These are phyloP conservation scores for Lepus timidus DNA, from an alignment of 2,113 vertebrate genomes.

Conservation along the genomic window DNA sequence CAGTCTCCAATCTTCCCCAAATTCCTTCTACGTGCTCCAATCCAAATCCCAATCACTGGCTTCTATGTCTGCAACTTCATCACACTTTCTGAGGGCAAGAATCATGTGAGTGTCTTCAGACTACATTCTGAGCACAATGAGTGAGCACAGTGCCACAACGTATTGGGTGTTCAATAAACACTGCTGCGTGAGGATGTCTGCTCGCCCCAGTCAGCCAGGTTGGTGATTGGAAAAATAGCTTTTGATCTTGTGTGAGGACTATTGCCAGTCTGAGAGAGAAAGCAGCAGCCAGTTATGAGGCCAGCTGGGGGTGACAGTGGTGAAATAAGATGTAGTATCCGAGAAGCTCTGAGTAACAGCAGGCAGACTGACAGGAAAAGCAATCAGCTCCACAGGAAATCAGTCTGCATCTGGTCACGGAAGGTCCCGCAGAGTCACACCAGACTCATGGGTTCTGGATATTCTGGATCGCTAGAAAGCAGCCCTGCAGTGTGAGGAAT, in stretches of 20 bases:
- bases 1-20: background rate
- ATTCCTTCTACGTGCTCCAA: background rate
- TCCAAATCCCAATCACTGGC: background rate
- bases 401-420: background rate
- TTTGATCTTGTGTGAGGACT: too few relatives aligned
- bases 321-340: background rate
- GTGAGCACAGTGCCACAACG: background rate
- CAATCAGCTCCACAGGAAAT: background rate
- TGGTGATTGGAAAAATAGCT: background rate
- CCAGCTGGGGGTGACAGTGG: background rate
- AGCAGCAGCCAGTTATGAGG: background rate
- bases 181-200: background rate
- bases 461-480: background rate
- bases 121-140: background rate
- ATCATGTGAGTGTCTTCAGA: background rate
- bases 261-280: background rate
- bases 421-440: background rate
- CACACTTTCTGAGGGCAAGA: background rate
- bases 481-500: background rate
- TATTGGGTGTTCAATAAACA: background rate
- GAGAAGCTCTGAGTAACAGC: background rate
- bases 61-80: background rate
- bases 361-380: rapidly evolving
- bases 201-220: background rate
- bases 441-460: background rate